A percentile compares a stretch with the other conserved stretches of the same genome.
Conservation (phyloP, 1,140 invertebrate genomes). For the Phthorimaea operculella region DNA sequence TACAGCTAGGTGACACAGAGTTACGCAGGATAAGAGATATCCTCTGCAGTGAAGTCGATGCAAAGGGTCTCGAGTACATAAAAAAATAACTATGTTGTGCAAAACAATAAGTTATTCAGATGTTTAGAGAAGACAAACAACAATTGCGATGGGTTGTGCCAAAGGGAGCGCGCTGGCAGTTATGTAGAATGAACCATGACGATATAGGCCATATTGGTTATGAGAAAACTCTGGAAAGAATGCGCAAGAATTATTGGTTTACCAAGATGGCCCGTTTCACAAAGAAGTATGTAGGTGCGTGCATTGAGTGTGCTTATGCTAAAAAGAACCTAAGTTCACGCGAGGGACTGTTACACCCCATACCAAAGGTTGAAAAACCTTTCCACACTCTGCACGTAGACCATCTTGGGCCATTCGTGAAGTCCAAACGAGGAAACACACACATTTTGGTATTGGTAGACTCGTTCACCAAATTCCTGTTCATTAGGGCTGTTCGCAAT, state of each 20-base stretch:
- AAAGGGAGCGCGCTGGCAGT: background rate
- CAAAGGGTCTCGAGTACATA: background rate
- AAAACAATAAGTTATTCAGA: constrained; percentile 13
- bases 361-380: too few species aligned
- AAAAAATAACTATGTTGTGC: background rate
- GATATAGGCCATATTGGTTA: background rate
- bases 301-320: too few species aligned
- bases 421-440: too few species aligned
- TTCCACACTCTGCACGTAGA: too few species aligned
- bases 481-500: too few species aligned
- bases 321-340: too few species aligned
- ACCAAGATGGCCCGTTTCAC: background rate
- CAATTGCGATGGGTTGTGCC: background rate
- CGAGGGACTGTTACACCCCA: too few species aligned
- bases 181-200: background rate
- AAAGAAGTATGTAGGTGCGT: background rate
- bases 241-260: background rate
- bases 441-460: too few species aligned
- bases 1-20: background rate
- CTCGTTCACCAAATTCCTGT: too few species aligned
- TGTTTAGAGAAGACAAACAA: background rate
- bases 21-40: background rate
- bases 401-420: too few species aligned
- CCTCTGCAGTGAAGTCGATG: background rate
- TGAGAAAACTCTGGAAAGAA: background rate